Conservation (phyloP, 1,140 invertebrate species). For the Drosophila guanche region DNA sequence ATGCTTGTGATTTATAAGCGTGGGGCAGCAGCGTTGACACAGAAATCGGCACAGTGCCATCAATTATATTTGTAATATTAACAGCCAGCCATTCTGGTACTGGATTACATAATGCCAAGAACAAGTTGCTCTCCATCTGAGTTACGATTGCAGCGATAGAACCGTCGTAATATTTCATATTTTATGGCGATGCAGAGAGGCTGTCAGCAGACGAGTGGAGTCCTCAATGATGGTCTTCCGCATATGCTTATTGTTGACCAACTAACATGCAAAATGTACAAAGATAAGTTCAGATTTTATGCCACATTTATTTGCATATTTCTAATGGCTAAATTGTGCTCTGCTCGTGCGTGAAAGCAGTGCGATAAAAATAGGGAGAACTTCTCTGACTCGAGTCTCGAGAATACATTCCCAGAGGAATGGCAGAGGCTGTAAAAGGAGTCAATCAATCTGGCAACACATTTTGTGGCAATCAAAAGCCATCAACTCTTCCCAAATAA, state of each 20-base stretch:
- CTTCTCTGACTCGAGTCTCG: no score
- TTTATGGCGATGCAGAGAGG: conserved; percentile 65
- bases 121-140: conserved; percentile 50
- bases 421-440: no score
- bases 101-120: conserved; percentile 59
- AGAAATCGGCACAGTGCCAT: conserved; percentile 66
- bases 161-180: conserved; percentile 62
- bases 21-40: conserved; percentile 46
- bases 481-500: no score
- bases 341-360: no score
- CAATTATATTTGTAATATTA: conserved; percentile 64
- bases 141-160: conserved; percentile 67
- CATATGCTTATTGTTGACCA: conserved; percentile 48
- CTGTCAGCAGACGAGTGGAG: conserved; percentile 34
- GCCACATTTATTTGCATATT: conserved; percentile 25
- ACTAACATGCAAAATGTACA: conserved; percentile 24
- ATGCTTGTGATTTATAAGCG: conserved; percentile 63
- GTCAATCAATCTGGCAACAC: no score
- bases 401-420: no score
- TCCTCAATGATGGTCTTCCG: no score
- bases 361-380: no score
- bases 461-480: no score
- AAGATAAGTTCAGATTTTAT: conserved; percentile 22
- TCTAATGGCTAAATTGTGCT: conserved; percentile 8
- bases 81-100: conserved; percentile 53